phyloP scores from a whole-genome alignment of 2,888 invertebrate genomes.

The Parnassius glacialis region DNA sequence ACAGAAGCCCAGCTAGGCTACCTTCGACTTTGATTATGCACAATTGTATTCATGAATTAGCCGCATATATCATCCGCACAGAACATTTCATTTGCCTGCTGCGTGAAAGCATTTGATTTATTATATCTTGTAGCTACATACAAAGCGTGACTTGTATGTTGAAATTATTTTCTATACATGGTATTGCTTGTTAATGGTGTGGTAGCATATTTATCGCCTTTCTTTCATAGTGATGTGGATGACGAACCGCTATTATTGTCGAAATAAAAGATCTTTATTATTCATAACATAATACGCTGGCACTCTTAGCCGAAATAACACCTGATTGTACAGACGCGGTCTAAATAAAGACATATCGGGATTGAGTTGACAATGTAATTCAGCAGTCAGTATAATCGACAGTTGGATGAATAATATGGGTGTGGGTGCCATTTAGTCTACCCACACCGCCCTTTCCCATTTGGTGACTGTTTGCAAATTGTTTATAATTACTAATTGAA shows the following conservation, averaged over 20 bases:
- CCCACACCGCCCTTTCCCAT: too few species aligned
- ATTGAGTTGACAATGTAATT: too few species aligned
- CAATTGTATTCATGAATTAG: constrained; percentile 35
- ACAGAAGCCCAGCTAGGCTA: constrained; percentile 17
- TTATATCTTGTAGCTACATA: constrained; percentile 21
- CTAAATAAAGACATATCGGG: too few species aligned
- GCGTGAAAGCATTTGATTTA: constrained; percentile 30
- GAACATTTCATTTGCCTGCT: constrained; percentile 30
- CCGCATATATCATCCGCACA: constrained; percentile 30
- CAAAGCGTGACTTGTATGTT: constrained; percentile 23
- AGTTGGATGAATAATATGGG: too few species aligned
- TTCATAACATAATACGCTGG: too few species aligned
- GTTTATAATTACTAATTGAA: too few species aligned
- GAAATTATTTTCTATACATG: constrained; percentile 23
- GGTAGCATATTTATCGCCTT: constrained; percentile 18
- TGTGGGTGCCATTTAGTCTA: too few species aligned
- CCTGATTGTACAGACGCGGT: too few species aligned
- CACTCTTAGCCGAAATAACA: too few species aligned
- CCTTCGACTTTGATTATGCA: constrained; percentile 29
- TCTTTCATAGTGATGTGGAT: constrained; percentile 5
- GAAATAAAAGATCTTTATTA: background rate
- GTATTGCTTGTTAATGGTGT: constrained; percentile 17
- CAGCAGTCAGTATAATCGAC: too few species aligned
- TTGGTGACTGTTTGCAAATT: too few species aligned
- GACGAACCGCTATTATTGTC: background rate